Conservation (phyloP, 2,797 vertebrate genomes). For the Emys orbicularis region DNA sequence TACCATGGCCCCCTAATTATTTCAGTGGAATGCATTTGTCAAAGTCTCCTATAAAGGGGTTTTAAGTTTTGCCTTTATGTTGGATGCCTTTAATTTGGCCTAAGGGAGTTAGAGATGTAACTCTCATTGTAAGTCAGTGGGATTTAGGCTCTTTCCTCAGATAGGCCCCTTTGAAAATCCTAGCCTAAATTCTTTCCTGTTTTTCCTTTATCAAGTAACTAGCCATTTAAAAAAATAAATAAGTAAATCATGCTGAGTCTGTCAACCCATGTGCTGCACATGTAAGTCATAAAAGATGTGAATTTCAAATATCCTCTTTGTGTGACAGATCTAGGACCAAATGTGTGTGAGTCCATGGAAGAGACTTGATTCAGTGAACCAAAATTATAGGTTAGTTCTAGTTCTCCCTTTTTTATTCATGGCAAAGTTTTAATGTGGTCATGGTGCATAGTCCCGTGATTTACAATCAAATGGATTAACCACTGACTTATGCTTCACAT, state of each 20-base stretch:
- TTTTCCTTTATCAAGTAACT: background rate
- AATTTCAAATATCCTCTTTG: slow-evolving; percentile 48
- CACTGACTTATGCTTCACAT: slow-evolving; percentile 54
- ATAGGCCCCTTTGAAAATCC: fast-evolving
- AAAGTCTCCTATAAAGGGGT: background rate
- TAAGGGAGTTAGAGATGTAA: background rate
- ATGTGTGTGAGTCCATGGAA: background rate
- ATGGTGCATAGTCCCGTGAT: slow-evolving; percentile 49
- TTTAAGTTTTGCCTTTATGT: background rate
- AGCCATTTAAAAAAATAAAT: background rate
- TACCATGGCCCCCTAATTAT: background rate
- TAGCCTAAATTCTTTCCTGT: fast-evolving
- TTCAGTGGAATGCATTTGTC: background rate
- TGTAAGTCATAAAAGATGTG: slow-evolving; percentile 66
- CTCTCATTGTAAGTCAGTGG: background rate
- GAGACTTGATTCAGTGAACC: slow-evolving; percentile 45
- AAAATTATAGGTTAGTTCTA: slow-evolving; percentile 60
- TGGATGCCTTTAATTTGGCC: background rate
- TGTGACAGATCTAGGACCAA: slow-evolving; percentile 54
- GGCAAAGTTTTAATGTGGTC: slow-evolving; percentile 74
- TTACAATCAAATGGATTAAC: slow-evolving; percentile 64
- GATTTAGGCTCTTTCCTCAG: background rate
- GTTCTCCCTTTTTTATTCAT: slow-evolving; percentile 59
- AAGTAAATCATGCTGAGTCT: background rate
- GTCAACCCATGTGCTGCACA: background rate